phyloP scores from a whole-genome alignment of 1,140 invertebrate species.

The Rhopalosiphum padi region DNA sequence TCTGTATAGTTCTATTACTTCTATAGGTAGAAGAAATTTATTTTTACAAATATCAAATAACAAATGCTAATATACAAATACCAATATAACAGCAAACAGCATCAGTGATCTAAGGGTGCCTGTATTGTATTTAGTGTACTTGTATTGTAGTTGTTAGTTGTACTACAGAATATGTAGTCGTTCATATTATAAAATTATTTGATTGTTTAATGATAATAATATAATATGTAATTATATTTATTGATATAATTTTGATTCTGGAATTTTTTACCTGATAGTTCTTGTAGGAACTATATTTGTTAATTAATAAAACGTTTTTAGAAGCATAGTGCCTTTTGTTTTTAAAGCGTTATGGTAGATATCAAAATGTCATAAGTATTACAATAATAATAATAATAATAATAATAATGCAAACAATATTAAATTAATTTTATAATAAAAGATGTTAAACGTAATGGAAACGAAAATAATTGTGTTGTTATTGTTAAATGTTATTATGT shows the following conservation, averaged over 20 bases:
- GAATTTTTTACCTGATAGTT: neutral
- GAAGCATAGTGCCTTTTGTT: neutral
- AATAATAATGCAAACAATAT: neutral
- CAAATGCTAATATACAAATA: too few relatives aligned
- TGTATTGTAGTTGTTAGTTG: too few relatives aligned
- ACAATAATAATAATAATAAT: neutral
- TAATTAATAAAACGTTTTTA: neutral
- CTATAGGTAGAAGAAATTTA: neutral
- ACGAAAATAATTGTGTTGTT: neutral
- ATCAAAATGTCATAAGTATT: neutral
- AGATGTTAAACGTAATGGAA: slow-evolving; percentile 10
- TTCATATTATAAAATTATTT: neutral
- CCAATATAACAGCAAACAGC: neutral
- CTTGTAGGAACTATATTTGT: neutral
- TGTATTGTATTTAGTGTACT: too few relatives aligned
- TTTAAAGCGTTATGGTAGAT: neutral
- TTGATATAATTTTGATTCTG: neutral
- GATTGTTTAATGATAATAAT: neutral
- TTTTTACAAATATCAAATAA: too few relatives aligned
- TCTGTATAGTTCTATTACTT: neutral
- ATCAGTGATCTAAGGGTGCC: too few relatives aligned
- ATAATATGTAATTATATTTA: neutral
- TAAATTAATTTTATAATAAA: slow-evolving; percentile 17
- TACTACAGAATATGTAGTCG: too few relatives aligned
- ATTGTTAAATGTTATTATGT: slow-evolving; percentile 27